Percentiles rank a stretch among this genome's conserved stretches.
phyloP scores from a whole-genome alignment of 2,797 vertebrate species.

The Phaenicophaeus curvirostris region DNA sequence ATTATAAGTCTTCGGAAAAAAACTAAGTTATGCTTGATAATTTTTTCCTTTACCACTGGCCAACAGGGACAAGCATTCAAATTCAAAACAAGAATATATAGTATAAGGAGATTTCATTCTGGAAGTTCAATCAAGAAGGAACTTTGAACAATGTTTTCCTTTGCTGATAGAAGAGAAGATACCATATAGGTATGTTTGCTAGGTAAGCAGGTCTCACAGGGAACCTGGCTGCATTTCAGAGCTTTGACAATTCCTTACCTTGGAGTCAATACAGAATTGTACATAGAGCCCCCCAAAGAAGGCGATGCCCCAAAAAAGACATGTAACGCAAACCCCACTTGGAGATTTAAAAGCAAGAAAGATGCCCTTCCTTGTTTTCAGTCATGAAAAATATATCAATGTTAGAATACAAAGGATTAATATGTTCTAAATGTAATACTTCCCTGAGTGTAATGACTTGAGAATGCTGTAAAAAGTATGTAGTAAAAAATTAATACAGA shows the following conservation, averaged over 20 bases:
- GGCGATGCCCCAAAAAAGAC: neutral
- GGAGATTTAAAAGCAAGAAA: neutral
- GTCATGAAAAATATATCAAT: neutral
- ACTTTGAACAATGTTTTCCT: neutral
- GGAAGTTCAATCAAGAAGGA: neutral
- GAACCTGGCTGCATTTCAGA: neutral
- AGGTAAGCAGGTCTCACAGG: neutral
- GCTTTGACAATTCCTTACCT: neutral
- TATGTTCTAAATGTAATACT: neutral
- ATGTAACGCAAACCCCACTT: rapidly evolving
- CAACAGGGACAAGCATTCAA: neutral
- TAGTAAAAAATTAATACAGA: neutral
- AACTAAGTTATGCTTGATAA: neutral
- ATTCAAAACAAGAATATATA: neutral
- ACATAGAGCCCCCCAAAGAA: neutral
- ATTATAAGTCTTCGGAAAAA: neutral
- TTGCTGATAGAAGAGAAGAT: neutral
- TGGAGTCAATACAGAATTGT: neutral
- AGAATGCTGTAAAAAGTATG: neutral
- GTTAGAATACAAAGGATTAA: neutral
- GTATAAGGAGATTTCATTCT: neutral
- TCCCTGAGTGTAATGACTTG: neutral
- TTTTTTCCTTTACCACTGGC: neutral
- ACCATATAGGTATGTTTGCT: neutral
- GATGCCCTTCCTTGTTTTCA: neutral